Evolutionary conservation across 2,113 vertebrate species (phyloP), one percentile per base, ranked within the genome.

Genomic region (Pomatorhinus ruficollis): DNA sequence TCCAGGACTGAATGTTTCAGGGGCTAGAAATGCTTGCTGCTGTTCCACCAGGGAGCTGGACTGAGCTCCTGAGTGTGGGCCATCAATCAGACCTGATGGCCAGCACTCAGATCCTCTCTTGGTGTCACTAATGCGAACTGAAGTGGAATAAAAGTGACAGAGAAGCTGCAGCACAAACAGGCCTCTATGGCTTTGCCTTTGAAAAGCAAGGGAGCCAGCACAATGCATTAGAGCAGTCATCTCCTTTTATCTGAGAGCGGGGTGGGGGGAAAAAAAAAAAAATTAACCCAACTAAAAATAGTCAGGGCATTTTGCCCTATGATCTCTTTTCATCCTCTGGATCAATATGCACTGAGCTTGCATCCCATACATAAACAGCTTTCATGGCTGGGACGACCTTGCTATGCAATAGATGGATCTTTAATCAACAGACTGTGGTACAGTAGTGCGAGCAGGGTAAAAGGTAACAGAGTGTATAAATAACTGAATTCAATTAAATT

Each of bases 241-340:
- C 88, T 94, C 83, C 91, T 82, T 90, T 94, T 89, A 83, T 89
- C 94, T 87, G 96, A 82, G 90, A 16, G 24, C 8, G n/a, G 64
- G 31, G 25, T n/a, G n/a, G n/a, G n/a, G n/a, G n/a, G n/a, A n/a
- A n/a, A n/a, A n/a, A 65, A 82, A 16, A 27, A 68, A 82, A 76
- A 95, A 95, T 90, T 95, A 96, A 96, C 72, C 60, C 80, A 54
- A 75, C 90, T 95, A 96, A 97, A 98, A 97, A 97, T 92, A 95
- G 94, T 60, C 82, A 96, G 96, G 97, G 96, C 94, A 87, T 96
- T 92, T 90, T 96, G 87, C 87, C 86, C 94, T 94, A 53, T 96
- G 90, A 71, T 97, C 83, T 95, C 83, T 92, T 79, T 93, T 87
- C 91, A 88, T 95, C 87, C 69, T 82, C 28, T 94, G 81, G 86